phyloP scores from a whole-genome alignment of 2,113 vertebrate genomes.

The Heterocephalus glaber region DNA sequence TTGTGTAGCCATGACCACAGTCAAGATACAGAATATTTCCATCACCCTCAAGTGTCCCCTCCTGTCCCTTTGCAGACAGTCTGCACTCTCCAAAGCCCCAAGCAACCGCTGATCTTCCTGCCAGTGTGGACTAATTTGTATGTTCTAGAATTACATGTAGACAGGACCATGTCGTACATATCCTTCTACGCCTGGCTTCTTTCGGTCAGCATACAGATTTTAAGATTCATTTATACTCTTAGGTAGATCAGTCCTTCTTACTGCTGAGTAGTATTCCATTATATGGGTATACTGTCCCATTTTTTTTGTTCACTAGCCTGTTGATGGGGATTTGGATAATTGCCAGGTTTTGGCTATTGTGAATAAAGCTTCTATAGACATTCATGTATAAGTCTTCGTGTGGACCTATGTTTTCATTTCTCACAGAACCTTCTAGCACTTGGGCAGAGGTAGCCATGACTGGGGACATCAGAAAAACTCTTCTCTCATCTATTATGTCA shows the following conservation, averaged over 20 bases:
- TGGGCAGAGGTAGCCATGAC: not conserved
- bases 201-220: not conserved
- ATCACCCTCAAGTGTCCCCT: not conserved
- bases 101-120: not conserved
- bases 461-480: not conserved
- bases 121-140: not conserved
- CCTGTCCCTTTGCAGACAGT: not conserved
- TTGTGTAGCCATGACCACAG: not conserved
- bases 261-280: not conserved
- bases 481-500: not conserved
- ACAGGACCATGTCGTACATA: not conserved
- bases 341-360: not conserved
- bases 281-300: not conserved
- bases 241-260: not conserved
- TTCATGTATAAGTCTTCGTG: not conserved
- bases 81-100: not conserved
- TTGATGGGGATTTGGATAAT: not conserved
- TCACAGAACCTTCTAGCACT: conserved; percentile 39
- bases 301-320: not conserved
- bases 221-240: not conserved
- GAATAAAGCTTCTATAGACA: not conserved
- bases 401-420: conserved; percentile 9
- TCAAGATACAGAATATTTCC: not conserved
- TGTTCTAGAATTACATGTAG: not conserved
- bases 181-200: not conserved